These are phyloP conservation scores for Colletes latitarsis DNA, from an alignment of 1,140 invertebrate genomes.

Conservation along the genomic window DNA sequence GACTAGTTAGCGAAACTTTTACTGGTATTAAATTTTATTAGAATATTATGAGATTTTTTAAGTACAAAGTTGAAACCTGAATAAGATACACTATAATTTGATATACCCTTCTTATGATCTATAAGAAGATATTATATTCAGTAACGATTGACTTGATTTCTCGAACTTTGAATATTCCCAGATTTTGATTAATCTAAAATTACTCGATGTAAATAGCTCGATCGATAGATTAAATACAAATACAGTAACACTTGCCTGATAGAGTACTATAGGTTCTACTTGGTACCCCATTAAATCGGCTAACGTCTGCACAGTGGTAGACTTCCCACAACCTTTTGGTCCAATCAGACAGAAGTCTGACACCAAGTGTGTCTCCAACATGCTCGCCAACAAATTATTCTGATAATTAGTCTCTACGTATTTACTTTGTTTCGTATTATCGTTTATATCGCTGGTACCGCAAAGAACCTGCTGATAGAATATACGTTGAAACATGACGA, in stretches of 20 bases:
- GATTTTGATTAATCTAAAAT: too few relatives aligned
- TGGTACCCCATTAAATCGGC: slow-evolving; percentile 89
- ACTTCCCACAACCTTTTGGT: slow-evolving; percentile 96
- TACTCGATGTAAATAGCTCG: neutral
- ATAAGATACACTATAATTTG: too few relatives aligned
- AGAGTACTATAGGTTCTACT: slow-evolving; percentile 94
- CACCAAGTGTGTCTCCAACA: slow-evolving; percentile 89
- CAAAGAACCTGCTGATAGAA: slow-evolving; percentile 71
- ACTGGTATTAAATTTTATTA: too few relatives aligned
- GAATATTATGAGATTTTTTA: too few relatives aligned
- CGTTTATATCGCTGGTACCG: slow-evolving; percentile 62
- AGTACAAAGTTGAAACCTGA: too few relatives aligned
- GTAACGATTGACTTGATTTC: too few relatives aligned
- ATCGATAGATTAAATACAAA: neutral
- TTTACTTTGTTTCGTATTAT: neutral
- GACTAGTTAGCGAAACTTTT: too few relatives aligned
- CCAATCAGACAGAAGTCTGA: slow-evolving; percentile 95
- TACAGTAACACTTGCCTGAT: slow-evolving; percentile 83
- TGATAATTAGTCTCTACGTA: slow-evolving; percentile 90
- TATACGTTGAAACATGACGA: neutral
- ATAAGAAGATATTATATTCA: too few relatives aligned
- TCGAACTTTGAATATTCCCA: too few relatives aligned
- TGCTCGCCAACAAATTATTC: slow-evolving; percentile 88
- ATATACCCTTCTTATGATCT: too few relatives aligned
- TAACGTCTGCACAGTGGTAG: slow-evolving; percentile 88